Conservation (phyloP, 2,888 invertebrate species). For the Drosophila prolongata region DNA sequence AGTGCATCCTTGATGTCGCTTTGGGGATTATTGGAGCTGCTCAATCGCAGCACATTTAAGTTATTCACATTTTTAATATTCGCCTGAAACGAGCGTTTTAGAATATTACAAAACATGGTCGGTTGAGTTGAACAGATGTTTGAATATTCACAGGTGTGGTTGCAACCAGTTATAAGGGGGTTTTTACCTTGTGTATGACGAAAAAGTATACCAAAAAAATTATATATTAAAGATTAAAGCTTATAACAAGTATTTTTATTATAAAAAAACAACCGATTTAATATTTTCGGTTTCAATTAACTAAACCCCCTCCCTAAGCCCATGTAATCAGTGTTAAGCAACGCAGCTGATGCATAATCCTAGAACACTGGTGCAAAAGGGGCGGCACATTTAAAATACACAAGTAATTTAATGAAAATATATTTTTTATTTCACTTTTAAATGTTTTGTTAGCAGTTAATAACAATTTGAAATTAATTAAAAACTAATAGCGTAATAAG, state of each 20-base stretch:
- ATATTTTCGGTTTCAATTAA: neutral
- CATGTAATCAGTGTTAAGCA: slow-evolving; percentile 11
- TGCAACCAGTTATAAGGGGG: neutral
- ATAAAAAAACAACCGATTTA: neutral
- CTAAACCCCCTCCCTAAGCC: neutral
- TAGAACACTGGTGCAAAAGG: neutral
- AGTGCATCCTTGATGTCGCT: slow-evolving; percentile 72
- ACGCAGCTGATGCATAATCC: neutral
- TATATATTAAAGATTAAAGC: neutral
- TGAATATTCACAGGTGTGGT: slow-evolving; percentile 1
- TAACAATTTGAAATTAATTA: slow-evolving; percentile 66
- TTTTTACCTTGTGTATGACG: neutral
- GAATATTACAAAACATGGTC: slow-evolving; percentile 56
- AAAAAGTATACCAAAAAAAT: neutral
- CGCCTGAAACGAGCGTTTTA: slow-evolving; percentile 51
- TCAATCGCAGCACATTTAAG: slow-evolving; percentile 34
- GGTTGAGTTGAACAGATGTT: slow-evolving; percentile 11
- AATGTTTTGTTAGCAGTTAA: slow-evolving; percentile 67
- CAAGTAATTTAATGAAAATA: slow-evolving; percentile 56
- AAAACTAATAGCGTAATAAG: slow-evolving; percentile 62
- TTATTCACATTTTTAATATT: slow-evolving; percentile 38
- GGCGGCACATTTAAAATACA: slow-evolving; percentile 1
- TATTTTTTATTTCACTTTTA: slow-evolving; percentile 62
- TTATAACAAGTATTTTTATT: neutral
- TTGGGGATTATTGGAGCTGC: slow-evolving; percentile 31